Evolutionary conservation across 2,888 invertebrate genomes (phyloP), one percentile per base, ranked within the genome.

Genomic region (Punctoribates punctum): DNA sequence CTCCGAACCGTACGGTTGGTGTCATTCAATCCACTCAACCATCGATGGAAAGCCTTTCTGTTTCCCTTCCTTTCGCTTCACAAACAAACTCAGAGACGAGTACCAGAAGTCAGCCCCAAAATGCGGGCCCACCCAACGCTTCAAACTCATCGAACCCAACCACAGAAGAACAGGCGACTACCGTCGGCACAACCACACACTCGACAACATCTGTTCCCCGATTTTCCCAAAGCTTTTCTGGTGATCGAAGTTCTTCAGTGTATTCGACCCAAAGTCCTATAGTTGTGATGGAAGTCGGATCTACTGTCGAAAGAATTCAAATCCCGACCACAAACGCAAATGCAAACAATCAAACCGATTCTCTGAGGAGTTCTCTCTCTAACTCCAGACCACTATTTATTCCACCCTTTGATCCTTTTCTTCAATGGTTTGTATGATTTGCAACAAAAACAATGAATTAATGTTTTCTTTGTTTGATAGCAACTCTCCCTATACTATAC

Each of bases 1-100:
- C 88, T 79, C 85, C 88, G 6, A 88, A 90, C 6, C 91, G 91
- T 0, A 86, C 89, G 73, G 90, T 90, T 81, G 87, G 90, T 79
- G 84, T 90, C 46, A 88, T 91, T 46, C 90, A 78, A 8, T 78
- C 78, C 20, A 88, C 87, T 17, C 89, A 11, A 34, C 86, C 89
- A 76, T 73, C 73, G 11, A 51, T 54, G 25, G 73, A 54, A 51
- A 54, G 29, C 51, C 20, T 54, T 54, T 54, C 51, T 0, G 51
- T 48, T 48, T 51, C 73, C 20, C 25, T 73, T 34, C 51, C 73
- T 3, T 48, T 54, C 48, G 51, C 51, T 34, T 48, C 73, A 4
- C 34, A 27, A 54, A 27, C 51, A 6, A 73, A 20, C 48, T 13
- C 38, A 78, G 80, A 54, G 79, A 77, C 60, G 42, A 78, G 13